A percentile compares a stretch with the other conserved stretches of the same genome.
These are phyloP conservation scores for Xerus inauris DNA, from an alignment of 2,113 vertebrate species.

Conservation along the genomic window DNA sequence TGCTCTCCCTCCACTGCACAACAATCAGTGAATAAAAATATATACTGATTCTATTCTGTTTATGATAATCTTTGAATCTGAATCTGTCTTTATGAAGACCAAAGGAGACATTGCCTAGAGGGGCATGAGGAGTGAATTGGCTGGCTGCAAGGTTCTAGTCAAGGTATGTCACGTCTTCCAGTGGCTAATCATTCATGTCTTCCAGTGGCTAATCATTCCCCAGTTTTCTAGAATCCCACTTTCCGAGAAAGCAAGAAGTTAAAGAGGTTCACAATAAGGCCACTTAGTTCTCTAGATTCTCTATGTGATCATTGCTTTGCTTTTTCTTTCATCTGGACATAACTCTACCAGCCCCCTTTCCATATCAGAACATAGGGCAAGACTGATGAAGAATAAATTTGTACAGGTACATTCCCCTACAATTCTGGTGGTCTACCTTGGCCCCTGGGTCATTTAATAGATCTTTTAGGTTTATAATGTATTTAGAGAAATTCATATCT, in stretches of 20 bases:
- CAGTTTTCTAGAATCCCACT: background rate
- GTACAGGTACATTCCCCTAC: background rate
- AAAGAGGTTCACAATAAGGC: background rate
- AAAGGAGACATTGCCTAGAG: background rate
- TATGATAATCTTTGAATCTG: background rate
- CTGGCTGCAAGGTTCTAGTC: background rate
- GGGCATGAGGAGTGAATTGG: background rate
- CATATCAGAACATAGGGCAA: background rate
- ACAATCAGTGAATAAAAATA: background rate
- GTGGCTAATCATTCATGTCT: background rate
- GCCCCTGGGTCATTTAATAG: background rate
- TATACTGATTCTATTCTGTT: background rate
- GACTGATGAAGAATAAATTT: background rate
- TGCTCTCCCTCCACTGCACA: background rate
- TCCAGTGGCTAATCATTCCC: background rate
- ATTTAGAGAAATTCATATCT: background rate
- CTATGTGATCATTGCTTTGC: background rate
- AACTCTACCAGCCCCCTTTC: no score
- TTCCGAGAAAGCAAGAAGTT: background rate
- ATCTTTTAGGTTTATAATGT: background rate
- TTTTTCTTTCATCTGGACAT: background rate
- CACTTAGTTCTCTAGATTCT: background rate
- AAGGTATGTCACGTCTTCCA: background rate
- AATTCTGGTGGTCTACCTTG: background rate
- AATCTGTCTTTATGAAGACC: background rate